Evolutionary conservation across 2,797 vertebrate species (phyloP), one percentile per base, ranked within the genome.

Genomic region (Telmatherina bonti): DNA sequence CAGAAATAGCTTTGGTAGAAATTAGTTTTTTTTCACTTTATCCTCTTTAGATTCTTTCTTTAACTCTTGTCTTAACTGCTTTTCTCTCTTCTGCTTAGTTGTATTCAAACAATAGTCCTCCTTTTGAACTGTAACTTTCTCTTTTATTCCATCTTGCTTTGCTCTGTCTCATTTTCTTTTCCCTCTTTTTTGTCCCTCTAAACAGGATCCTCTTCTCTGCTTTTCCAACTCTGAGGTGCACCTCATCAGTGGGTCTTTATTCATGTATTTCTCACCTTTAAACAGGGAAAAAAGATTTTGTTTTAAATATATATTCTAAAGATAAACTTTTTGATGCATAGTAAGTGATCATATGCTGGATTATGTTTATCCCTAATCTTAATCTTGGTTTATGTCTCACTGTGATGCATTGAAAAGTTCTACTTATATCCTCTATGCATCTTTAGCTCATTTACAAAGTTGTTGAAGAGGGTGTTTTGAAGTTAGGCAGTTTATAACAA

Each of bases 201-300:
- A 85, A 65, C 85, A 74, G 78, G 82, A 78, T 13, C 64, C 69
- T 82, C 77, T 72, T 84, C 81, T 88, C 83, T 87, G 82, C 87
- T 90, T 85, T 86, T 82, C 81, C 86, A 86, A 56, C 74, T 88
- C 71, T 90, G 84, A 86, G 36, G 85, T 84, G 75, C 88, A 74
- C 33, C 72, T 86, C 79, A 58, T 81, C 82, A 58, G 79, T 82
- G 79, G 91, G 92, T 93, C 91, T 92, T 91, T 93, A 93, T 85
- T 78, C 74, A 61, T 52, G 30, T 31, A 52, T 73, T 72, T 76
- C 66, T 78, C 60, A 35, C 43, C 33, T 72, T 2, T 29, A 38
- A 59, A 67, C 43, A 56, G 35, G 70, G 29, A 57, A 27, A 54
- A 15, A 3, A 22, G 41, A 29, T 55, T 67, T 70, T 64, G 20